Evolutionary conservation across 2,113 vertebrate species (phyloP).

Genomic region (Eonycteris spelaea): DNA sequence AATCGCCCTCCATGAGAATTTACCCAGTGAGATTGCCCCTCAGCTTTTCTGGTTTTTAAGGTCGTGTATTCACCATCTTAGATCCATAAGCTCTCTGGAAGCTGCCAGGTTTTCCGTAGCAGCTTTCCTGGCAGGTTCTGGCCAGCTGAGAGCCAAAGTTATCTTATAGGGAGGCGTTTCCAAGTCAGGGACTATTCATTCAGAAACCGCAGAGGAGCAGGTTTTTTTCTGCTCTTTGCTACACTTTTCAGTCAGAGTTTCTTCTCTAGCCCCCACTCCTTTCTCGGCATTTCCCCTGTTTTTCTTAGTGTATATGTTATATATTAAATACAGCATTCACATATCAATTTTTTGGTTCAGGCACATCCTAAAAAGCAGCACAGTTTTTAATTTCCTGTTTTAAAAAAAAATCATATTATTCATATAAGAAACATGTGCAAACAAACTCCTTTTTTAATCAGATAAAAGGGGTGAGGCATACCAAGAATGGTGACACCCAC

Average conservation of each 20-base stretch:
- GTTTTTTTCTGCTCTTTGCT: background rate
- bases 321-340: background rate
- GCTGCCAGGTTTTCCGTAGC: background rate
- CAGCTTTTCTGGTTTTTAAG: background rate
- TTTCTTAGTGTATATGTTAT: background rate
- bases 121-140: background rate
- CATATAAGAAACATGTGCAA: conserved; percentile 26
- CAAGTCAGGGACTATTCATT: background rate
- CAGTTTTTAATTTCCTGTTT: conserved; percentile 41
- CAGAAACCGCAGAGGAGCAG: background rate
- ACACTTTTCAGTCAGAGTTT: background rate
- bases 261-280: background rate
- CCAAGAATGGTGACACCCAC: background rate
- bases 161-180: background rate
- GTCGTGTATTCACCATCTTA: background rate
- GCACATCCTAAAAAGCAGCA: background rate
- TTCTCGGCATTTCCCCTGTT: background rate
- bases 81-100: background rate
- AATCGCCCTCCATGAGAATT: background rate
- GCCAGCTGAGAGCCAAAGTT: background rate
- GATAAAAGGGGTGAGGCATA: conserved; percentile 26
- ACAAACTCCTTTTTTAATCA: conserved; percentile 40
- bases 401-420: background rate
- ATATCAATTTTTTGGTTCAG: background rate
- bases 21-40: background rate